Base-by-base conservation (phyloP, 2,113 vertebrate species). In the Orientallactaga bullata region DNA sequence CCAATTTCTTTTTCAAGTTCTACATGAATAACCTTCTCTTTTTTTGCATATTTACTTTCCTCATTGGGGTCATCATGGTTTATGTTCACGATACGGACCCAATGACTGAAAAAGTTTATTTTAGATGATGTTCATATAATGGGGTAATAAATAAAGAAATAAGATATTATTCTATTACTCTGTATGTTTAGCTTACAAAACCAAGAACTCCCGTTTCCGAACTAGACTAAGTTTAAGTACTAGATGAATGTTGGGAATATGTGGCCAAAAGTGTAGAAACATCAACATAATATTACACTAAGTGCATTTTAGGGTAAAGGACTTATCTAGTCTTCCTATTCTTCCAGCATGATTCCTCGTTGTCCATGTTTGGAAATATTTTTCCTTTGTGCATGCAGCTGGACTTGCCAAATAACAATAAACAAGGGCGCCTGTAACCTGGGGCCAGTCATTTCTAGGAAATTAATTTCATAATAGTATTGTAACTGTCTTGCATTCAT, bases 391-490 rank as follows among this genome's bases (percentile, higher is more conserved):
- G n/a, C 47, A 32, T 88, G 47, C 4, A 42, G 28, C 20, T 91
- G 2, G 4, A 87, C 5, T 89, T 80, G 11, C 13, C 73, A 78
- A 90, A 77, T 66, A 76, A 2, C 26, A 93, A 78, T 55, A 85
- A 89, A 89, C n/a, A 71, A 17, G 66, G 28, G 51, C 39, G 84
- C 94, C 87, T 94, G 20, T 93, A 94, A 94, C 47, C 28, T 8
- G 17, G n/a, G 26, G 47, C 4, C 8, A 78, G 35, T 95, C 20
- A 76, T 92, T 95, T 93, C 90, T 83, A 90, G 58, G 17, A 96
- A 90, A 95, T 95, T 92, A 92, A 93, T 91, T 97, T 96, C 51
- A 69, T 88, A 91, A 82, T 28, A 66, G 18, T 55, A 30, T 83
- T 47, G 47, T 61, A 61, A 55, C 13, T 37, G 8, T 28, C 73